These are phyloP conservation scores for Lasioglossum oenotherae DNA, from an alignment of 2,888 invertebrate genomes.

Conservation along the genomic window DNA sequence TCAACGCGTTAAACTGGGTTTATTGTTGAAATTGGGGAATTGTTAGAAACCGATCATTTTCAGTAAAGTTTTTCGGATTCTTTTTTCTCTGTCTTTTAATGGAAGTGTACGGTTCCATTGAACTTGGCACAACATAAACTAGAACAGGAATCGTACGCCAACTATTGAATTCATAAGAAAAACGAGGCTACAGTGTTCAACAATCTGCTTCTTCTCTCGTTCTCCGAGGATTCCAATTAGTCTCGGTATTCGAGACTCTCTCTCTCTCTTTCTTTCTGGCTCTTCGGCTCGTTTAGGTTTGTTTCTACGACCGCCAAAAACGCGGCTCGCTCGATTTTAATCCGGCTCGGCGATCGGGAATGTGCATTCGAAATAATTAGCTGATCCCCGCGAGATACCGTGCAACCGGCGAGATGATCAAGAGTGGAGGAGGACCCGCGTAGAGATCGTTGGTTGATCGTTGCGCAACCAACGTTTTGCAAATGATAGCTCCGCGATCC, in stretches of 20 bases:
- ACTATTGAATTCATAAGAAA: neutral
- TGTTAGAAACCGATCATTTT: no score
- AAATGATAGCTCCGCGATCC: neutral
- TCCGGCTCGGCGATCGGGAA: slow-evolving; percentile 80
- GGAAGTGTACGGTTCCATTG: neutral
- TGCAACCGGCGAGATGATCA: slow-evolving; percentile 70
- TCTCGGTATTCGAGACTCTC: slow-evolving; percentile 82
- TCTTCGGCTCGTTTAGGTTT: neutral
- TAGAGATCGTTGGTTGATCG: slow-evolving; percentile 8
- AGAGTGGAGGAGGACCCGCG: slow-evolving; percentile 3
- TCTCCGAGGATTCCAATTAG: slow-evolving; percentile 82
- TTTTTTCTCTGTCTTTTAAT: neutral
- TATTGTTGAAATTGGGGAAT: no score
- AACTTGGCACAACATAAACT: neutral
- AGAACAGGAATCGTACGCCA: neutral
- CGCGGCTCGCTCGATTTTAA: slow-evolving; percentile 79
- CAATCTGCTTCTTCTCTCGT: slow-evolving; percentile 35
- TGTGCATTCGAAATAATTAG: slow-evolving; percentile 84
- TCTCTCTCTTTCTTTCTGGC: slow-evolving; percentile 40
- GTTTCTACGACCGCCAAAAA: slow-evolving; percentile 75
- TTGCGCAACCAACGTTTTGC: slow-evolving; percentile 44
- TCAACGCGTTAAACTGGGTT: no score
- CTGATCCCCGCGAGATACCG: slow-evolving; percentile 81
- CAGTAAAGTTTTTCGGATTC: no score
- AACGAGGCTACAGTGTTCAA: neutral